Evolutionary conservation across 2,888 invertebrate genomes (phyloP).

Genomic region (Aquatica leii): DNA sequence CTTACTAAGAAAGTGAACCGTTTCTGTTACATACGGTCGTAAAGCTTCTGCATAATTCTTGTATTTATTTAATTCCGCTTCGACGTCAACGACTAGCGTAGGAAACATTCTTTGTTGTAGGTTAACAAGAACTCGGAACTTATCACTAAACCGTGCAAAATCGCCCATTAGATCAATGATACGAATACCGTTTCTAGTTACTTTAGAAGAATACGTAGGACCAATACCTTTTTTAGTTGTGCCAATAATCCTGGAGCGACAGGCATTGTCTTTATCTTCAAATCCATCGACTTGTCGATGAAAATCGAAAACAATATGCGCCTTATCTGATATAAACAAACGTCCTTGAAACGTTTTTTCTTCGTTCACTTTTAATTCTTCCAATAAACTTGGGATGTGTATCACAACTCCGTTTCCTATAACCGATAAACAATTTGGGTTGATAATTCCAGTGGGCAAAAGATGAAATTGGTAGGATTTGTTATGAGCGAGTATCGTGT

Average conservation of each 20-base stretch:
- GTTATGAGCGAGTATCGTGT: constrained; percentile 96
- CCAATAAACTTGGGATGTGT: constrained; percentile 94
- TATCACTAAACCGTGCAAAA: constrained; percentile 85
- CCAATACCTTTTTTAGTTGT: constrained; percentile 99
- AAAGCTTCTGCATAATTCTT: constrained; percentile 76
- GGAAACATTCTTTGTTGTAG: constrained; percentile 89
- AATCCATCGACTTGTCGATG: constrained; percentile 94
- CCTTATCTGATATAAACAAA: constrained; percentile 93
- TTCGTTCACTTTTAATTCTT: constrained; percentile 89
- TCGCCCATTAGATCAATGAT: constrained; percentile 94
- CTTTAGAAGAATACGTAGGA: constrained; percentile 95
- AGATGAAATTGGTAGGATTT: constrained; percentile 97
- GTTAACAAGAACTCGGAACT: constrained; percentile 80
- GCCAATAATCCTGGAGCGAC: constrained; percentile 86
- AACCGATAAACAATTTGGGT: constrained; percentile 87
- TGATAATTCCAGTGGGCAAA: constrained; percentile 95
- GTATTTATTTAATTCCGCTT: constrained; percentile 76
- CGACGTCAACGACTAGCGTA: constrained; percentile 80
- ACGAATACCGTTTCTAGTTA: constrained; percentile 92
- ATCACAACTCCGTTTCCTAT: constrained; percentile 99
- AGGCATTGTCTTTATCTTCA: constrained; percentile 82
- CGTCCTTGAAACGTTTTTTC: constrained; percentile 82
- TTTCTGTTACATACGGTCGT: constrained; percentile 89
- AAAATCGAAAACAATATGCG: constrained; percentile 93
- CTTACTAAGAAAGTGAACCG: constrained; percentile 85